phyloP scores from a whole-genome alignment of 2,797 vertebrate species.

The Melanotaenia pygmaea region DNA sequence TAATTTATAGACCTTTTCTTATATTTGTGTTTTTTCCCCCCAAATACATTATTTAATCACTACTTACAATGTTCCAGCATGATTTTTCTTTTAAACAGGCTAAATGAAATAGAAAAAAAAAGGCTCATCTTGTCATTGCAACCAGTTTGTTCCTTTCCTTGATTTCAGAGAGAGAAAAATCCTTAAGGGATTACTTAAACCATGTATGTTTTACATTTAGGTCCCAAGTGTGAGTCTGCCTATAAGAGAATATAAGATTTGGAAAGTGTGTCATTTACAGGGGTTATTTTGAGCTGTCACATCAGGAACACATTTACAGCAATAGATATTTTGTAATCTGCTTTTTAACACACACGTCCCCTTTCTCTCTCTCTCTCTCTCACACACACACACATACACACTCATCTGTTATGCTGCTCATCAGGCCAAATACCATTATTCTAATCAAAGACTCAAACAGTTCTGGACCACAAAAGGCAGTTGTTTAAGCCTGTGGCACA shows the following conservation, averaged over 20 bases:
- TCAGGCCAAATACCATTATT: constrained; percentile 62
- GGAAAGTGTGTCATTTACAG: constrained; percentile 10
- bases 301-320: constrained; percentile 15
- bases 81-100: too few relatives aligned
- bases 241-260: background rate
- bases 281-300: constrained; percentile 20
- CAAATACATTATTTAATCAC: too few relatives aligned
- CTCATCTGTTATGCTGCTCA: constrained; percentile 40
- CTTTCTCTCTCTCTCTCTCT: background rate
- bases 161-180: too few relatives aligned
- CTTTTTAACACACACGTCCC: background rate
- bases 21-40: too few relatives aligned
- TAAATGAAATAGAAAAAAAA: too few relatives aligned
- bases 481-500: constrained; percentile 52
- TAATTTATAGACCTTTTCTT: too few relatives aligned
- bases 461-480: constrained; percentile 54
- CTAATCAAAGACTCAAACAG: constrained; percentile 57
- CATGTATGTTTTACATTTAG: too few relatives aligned
- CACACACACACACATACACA: constrained; percentile 13
- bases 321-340: constrained; percentile 26
- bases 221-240: background rate
- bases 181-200: too few relatives aligned
- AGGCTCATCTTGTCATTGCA: too few relatives aligned
- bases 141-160: too few relatives aligned
- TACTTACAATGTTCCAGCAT: too few relatives aligned